A percentile compares a stretch with the other conserved stretches of the same genome.
phyloP scores from a whole-genome alignment of 2,113 vertebrate genomes.

The Lasiurus borealis region DNA sequence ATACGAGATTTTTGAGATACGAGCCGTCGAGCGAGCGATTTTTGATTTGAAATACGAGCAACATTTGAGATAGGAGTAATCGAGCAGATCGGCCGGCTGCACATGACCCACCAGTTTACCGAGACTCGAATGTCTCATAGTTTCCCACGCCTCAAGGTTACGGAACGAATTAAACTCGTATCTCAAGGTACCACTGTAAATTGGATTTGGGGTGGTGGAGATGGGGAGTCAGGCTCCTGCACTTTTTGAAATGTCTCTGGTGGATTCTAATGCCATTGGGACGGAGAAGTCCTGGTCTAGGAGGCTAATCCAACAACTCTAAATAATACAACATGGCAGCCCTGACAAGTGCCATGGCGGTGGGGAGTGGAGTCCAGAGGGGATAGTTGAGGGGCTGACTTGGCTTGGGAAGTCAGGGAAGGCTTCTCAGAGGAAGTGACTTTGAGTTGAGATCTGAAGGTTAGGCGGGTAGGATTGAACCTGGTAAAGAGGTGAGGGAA shows the following conservation, averaged over 20 bases:
- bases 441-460: slow-evolving; percentile 31
- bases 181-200: too few relatives aligned
- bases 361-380: neutral
- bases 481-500: neutral
- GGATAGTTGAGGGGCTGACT: neutral
- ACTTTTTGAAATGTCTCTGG: neutral
- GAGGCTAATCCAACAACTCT: neutral
- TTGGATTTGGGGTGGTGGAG: too few relatives aligned
- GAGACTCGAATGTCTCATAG: too few relatives aligned
- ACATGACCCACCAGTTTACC: too few relatives aligned
- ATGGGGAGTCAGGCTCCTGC: neutral
- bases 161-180: too few relatives aligned
- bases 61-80: too few relatives aligned
- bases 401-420: neutral
- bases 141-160: too few relatives aligned
- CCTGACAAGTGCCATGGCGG: neutral
- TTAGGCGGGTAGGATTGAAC: neutral
- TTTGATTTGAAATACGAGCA: too few relatives aligned
- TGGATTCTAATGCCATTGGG: neutral
- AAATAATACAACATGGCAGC: neutral
- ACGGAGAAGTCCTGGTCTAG: neutral
- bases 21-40: too few relatives aligned
- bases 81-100: too few relatives aligned
- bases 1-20: too few relatives aligned
- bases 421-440: neutral